Conservation (phyloP, 2,113 vertebrate species). For the Crotophaga sulcirostris region DNA sequence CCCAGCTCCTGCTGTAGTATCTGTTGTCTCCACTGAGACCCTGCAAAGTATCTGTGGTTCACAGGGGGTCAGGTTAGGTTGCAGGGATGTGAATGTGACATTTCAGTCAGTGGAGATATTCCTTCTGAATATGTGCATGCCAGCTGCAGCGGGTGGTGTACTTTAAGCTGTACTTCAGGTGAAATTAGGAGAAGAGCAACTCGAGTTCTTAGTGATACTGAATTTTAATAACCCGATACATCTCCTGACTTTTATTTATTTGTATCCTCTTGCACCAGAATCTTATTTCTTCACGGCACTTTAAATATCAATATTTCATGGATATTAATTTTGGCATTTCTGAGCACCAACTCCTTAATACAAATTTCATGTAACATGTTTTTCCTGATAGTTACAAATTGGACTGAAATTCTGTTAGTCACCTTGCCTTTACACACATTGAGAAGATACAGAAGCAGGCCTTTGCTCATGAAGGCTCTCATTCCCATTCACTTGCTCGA, state of each 20-base stretch:
- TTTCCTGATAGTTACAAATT: not conserved
- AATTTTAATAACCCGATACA: constrained; percentile 15
- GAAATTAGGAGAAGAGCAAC: not conserved
- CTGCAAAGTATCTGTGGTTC: not conserved
- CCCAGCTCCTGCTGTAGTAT: not conserved
- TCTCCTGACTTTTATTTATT: constrained; percentile 15
- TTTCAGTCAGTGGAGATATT: not conserved
- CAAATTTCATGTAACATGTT: not conserved
- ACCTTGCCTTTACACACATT: not conserved
- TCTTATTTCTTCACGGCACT: accelerated
- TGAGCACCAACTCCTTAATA: not conserved
- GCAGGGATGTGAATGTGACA: not conserved
- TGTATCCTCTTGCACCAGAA: not conserved
- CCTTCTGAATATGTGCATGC: not conserved
- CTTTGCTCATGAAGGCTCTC: not conserved
- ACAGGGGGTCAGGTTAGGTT: not conserved
- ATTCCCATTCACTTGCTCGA: accelerated
- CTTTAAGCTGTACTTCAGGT: not conserved
- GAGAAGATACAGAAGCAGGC: not conserved
- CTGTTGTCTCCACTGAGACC: not conserved
- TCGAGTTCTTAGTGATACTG: not conserved
- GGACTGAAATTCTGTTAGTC: not conserved
- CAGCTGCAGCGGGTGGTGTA: not conserved
- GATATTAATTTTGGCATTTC: constrained; percentile 28
- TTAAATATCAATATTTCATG: not conserved